Evolutionary conservation across 2,113 vertebrate species (phyloP), one percentile per base, ranked within the genome.

Genomic region (Microtus montanus): DNA sequence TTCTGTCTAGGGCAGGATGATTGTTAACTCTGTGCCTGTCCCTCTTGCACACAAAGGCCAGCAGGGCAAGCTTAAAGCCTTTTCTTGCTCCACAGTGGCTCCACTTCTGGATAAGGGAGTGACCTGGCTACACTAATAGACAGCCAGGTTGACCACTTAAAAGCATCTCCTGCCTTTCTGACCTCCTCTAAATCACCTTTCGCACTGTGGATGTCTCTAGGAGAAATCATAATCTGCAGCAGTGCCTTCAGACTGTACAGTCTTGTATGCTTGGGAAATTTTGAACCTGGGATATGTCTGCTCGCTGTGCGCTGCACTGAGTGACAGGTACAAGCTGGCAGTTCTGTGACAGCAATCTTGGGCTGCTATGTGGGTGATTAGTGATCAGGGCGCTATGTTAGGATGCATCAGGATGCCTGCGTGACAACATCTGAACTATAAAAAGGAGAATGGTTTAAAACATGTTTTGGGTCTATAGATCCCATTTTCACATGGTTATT

Each of bases 401-500:
- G n/a, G 58, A 84, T 66, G 26, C 66, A 47, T 77, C 77, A 17
- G 10, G 38, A 54, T 92, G 79, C 95, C 61, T 95, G 73, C 33
- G 19, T 87, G 91, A 64, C 54, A 66, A 54, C 63, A 70, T 97
- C 58, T 94, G 54, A 82, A 95, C 94, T 91, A 19, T 89, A 83
- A 94, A 87, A 61, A 68, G 88, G 9, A 97, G 95, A 92, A 96
- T 73, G 71, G 90, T 74, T 64, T 97, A 54, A 93, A 94, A 73
- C 35, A 63, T 95, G 92, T 95, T 84, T 66, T 22, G 89, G 87
- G 44, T 94, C 63, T 95, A 58, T 61, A 96, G 97, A 97, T 92
- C 82, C 24, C 68, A 30, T 89, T 73, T 92, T 94, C 80, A 86
- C 24, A 86, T 96, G 95, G 97, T 85, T 75, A 84, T 97, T 97